Evolutionary conservation across 2,888 invertebrate species (phyloP).

Genomic region (Sarcophaga caerulescens): DNA sequence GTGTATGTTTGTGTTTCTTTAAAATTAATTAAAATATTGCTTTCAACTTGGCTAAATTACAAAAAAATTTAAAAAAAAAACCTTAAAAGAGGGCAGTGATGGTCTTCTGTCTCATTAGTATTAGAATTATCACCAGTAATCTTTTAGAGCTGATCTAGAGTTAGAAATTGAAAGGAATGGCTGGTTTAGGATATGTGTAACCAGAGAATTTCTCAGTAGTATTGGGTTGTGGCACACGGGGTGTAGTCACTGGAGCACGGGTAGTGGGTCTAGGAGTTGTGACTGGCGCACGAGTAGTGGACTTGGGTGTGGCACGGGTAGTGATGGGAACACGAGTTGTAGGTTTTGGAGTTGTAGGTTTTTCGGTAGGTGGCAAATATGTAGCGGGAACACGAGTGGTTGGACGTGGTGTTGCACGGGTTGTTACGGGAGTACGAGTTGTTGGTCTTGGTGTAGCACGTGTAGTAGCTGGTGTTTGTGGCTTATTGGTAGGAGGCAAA

Average conservation of each 20-base stretch:
- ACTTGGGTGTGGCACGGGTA: conserved; percentile 61
- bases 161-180: conserved; percentile 77
- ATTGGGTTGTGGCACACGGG: conserved; percentile 53
- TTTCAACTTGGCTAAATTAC: conserved; percentile 74
- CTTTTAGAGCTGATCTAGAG: conserved; percentile 54
- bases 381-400: conserved; percentile 58
- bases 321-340: conserved; percentile 68
- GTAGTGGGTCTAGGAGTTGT: conserved; percentile 62
- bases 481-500: conserved; percentile 70
- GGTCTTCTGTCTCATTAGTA: conserved; percentile 58
- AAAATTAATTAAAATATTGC: conserved; percentile 51
- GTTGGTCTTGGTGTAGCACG: conserved; percentile 48
- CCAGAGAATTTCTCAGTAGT: conserved; percentile 72
- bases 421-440: conserved; percentile 31
- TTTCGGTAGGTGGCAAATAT: conserved; percentile 47
- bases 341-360: conserved; percentile 51
- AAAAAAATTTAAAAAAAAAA: conserved; percentile 13
- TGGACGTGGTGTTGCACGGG: conserved; percentile 41
- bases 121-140: conserved; percentile 57
- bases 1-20: conserved; percentile 4
- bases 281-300: conserved; percentile 63
- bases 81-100: conserved; percentile 53
- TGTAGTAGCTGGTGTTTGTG: conserved; percentile 64
- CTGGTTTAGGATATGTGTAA: conserved; percentile 77
- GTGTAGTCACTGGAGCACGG: conserved; percentile 61